Evolutionary conservation across 2,888 invertebrate species (phyloP), one percentile per base, ranked within the genome.

Genomic region (Tachina lurida): DNA sequence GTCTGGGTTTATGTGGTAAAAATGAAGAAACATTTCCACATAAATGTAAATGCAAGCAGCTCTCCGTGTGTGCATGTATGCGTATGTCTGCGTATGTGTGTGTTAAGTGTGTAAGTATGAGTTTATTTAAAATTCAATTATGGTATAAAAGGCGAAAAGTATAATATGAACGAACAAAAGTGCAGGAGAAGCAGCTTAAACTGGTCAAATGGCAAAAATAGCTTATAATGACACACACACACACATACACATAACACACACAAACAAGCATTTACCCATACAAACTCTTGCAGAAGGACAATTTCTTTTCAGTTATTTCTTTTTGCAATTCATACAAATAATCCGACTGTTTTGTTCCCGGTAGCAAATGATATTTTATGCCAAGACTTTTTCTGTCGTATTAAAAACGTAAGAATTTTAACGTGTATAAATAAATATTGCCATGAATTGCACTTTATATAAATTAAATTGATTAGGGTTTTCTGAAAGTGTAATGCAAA

Each of bases 121-220:
- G 91, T 91, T 92, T 91, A 92, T 92, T 92, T 91, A 92, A 92
- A 92, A 92, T 92, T 92, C 92, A 92, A 92, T 92, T 92, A 92
- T 90, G 89, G 88, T 86, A 83, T 82, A 71, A 77, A 63, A 78
- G 75, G 79, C 83, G 85, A 83, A 85, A 87, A 84, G 67, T 73
- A 67, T 75, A 76, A 67, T 75, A 76, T 80, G 75, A 79, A 76
- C 83, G 73, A 83, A 76, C 52, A 67, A 19, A 86, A 62, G 49
- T 54, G 31, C 77, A 73, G 17, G 54, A 73, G 67, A 84, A 73
- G 77, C 65, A 84, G 77, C 83, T 84, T 84, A 84, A 84, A 74
- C 73, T 78, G 83, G 83, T 73, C 84, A 77, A 84, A 84, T 87
- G 75, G 70, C 84, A 82, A 77, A 67, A 80, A 70, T 83, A 67